Base-by-base conservation (phyloP, 2,797 vertebrate species). In the Gallinago stenura region DNA sequence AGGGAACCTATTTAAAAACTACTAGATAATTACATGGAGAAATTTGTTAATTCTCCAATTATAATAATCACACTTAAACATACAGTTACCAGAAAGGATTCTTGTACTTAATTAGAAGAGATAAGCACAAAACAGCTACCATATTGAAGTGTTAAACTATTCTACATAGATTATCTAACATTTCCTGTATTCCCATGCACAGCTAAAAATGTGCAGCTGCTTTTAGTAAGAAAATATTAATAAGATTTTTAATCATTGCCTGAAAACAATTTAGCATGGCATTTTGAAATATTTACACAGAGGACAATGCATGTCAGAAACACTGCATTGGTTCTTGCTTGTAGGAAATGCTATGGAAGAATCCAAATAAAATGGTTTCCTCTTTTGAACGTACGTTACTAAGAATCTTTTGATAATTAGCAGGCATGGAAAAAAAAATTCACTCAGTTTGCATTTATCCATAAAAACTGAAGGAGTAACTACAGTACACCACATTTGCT, bases 391-490 rank as follows among this genome's bases (percentile, higher is more conserved):
- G 39, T 60, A 22, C 93, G 54, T 54, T 48, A 72, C 24, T 61
- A 57, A 85, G 83, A 83, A 41, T 30, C 56, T 94, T 53, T 64
- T 85, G 53, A 43, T 65, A 79, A 89, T 78, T 86, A 85, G 87
- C 65, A 89, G 11, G 35, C 88, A 97, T 98, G 98, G 97, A 97
- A 98, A 98, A 95, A 97, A 97, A 87, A 78, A 97, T 98, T 98
- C 98, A 98, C 98, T 98, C 98, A 98, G 98, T 98, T 98, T 98
- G 98, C 98, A 93, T 89, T 97, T 96, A 91, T 90, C 73, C 92
- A 85, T 97, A 86, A 97, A 97, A 98, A 97, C 83, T 94, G 68
- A 95, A 97, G 93, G 96, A 95, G 79, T 97, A 94, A 95, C 87
- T 96, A 95, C 77, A 93, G 73, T 92, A 95, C 93, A 97, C 92